A percentile compares a stretch with the other conserved stretches of the same genome.
phyloP scores from a whole-genome alignment of 1,140 invertebrate genomes.

The Tetranychus cinnabarinus region DNA sequence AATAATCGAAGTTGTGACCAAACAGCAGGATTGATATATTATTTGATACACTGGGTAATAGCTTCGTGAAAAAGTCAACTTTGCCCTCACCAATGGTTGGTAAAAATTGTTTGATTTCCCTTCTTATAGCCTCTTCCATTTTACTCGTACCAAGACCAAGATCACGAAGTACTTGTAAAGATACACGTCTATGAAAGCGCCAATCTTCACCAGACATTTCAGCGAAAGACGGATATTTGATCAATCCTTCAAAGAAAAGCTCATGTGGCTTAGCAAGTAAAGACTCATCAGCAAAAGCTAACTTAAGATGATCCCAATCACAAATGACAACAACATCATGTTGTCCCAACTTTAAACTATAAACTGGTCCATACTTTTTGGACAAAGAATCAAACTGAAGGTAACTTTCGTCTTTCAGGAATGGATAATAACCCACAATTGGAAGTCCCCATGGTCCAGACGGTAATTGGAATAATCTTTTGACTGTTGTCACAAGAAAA shows the following conservation, averaged over 20 bases:
- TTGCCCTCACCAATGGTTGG: not conserved
- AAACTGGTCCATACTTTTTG: no score
- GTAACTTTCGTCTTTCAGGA: no score
- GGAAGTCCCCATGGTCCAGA: no score
- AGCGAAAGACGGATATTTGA: not conserved
- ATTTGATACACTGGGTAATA: conserved; percentile 7
- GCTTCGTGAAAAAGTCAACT: not conserved
- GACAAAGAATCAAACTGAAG: no score
- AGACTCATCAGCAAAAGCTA: not conserved
- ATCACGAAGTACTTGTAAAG: conserved; percentile 37
- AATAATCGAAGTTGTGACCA: conserved; percentile 10
- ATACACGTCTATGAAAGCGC: conserved; percentile 45
- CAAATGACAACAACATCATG: not conserved
- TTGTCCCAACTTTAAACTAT: not conserved
- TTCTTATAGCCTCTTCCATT: no score
- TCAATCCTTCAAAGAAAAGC: not conserved
- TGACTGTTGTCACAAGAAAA: no score
- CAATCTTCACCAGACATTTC: conserved; percentile 32
- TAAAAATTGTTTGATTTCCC: no score
- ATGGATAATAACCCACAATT: no score
- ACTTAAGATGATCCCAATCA: not conserved
- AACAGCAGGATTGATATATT: conserved; percentile 12
- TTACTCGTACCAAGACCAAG: no score
- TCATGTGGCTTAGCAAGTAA: not conserved
- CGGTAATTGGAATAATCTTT: no score